Evolutionary conservation across 2,113 vertebrate species (phyloP), one percentile per base, ranked within the genome.

Genomic region (Gulo gulo): DNA sequence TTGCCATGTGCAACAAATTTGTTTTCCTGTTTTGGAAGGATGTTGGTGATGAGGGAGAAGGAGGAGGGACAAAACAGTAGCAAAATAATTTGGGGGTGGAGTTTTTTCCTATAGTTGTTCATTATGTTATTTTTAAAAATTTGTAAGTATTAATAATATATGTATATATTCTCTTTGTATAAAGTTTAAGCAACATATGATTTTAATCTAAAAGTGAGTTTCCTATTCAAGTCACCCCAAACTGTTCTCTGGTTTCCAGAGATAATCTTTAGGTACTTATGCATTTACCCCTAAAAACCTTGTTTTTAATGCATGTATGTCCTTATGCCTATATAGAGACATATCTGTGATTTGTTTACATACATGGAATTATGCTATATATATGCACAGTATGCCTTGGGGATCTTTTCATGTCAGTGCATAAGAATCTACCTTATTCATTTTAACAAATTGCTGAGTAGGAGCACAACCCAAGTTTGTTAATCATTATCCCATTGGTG

Each of bases 261-360:
- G 31, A 61, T 87, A 88, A 63, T 87, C 29, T 67, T 69, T 90
- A 63, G 65, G 8, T 42, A 47, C 31, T 36, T n/a, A 26, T 20
- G 39, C 65, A 4, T 78, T 29, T 47, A 31, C 80, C 16, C 36
- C 85, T 88, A 86, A 26, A 78, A 80, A 36, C 31, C 11, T 78
- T 80, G 63, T 67, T 83, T 78, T 78, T 78, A 73, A 16, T 84
- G 36, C 12, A 45, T 71, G 65, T n/a, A 20, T 24, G 4, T 50
- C 55, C 9, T 86, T 57, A 45, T 45, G 21, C 2, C 7, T 31
- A 45, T 59, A 39, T 36, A 52, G 14, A 93, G 21, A 34, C 6
- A 76, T 76, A n/a, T 81, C 91, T 95, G 67, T 87, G 50, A 91
- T 83, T 93, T 91, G 57, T 69, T 97, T 93, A 61, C 11, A 50